Conservation (phyloP, 2,797 vertebrate species). For the Phoxinus dragarum region DNA sequence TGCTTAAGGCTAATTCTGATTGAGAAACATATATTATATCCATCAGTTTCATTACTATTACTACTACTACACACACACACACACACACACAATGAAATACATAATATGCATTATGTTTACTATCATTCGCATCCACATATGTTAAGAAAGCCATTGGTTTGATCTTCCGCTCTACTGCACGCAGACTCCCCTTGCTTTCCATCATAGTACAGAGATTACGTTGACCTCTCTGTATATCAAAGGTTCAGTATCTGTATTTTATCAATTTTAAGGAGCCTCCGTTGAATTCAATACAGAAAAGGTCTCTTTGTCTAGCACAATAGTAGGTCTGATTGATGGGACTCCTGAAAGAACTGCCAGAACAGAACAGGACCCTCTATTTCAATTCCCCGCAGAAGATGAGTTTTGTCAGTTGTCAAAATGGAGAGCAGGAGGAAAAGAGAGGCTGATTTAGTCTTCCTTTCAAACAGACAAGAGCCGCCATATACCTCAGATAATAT, state of each 20-base stretch:
- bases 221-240: constrained; percentile 72
- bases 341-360: constrained; percentile 78
- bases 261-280: constrained; percentile 74
- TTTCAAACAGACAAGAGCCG: constrained; percentile 68
- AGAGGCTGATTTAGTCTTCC: constrained; percentile 74
- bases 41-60: background rate
- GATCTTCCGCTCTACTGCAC: constrained; percentile 14
- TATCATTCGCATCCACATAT: constrained; percentile 19
- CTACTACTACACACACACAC: background rate
- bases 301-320: constrained; percentile 75
- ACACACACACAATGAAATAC: background rate
- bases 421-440: constrained; percentile 69
- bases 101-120: constrained; percentile 26
- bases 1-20: background rate
- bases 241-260: constrained; percentile 78
- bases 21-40: constrained; percentile 12
- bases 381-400: constrained; percentile 83
- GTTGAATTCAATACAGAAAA: constrained; percentile 79
- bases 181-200: constrained; percentile 6
- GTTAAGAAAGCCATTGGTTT: constrained; percentile 31
- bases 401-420: constrained; percentile 83
- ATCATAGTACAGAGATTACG: constrained; percentile 63
- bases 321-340: constrained; percentile 81
- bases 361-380: constrained; percentile 81
- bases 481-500: constrained; percentile 60